phyloP scores from a whole-genome alignment of 2,888 invertebrate species.

The Platerodrilus igneus region DNA sequence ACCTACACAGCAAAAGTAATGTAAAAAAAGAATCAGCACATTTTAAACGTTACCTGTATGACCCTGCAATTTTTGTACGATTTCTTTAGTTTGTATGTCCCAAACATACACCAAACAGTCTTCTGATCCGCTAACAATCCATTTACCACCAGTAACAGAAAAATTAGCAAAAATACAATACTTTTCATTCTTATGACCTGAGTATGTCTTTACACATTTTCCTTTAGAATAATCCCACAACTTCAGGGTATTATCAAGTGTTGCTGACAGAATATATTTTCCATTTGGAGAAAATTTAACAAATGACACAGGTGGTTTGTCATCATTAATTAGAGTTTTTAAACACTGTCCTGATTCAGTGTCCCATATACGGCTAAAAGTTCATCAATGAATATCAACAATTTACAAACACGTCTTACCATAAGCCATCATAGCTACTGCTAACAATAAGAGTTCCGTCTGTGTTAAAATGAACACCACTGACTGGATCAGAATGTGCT shows the following conservation, averaged over 20 bases:
- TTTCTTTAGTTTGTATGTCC: constrained; percentile 99
- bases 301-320: constrained; percentile 99
- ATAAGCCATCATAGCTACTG: too few relatives aligned
- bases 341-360: constrained; percentile 98
- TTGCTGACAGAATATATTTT: constrained; percentile 97
- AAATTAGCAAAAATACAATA: constrained; percentile 99
- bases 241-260: too few relatives aligned
- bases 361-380: constrained; percentile 95
- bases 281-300: constrained; percentile 99
- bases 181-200: constrained; percentile 97
- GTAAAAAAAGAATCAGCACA: background rate
- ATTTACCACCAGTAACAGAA: too few relatives aligned
- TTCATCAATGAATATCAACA: background rate
- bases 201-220: constrained; percentile 96
- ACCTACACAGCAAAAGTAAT: constrained; percentile 47
- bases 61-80: constrained; percentile 94
- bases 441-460: constrained; percentile 97
- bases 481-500: constrained; percentile 99
- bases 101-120: constrained; percentile 98
- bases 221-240: too few relatives aligned
- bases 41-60: constrained; percentile 72
- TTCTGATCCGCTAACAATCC: too few relatives aligned
- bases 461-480: constrained; percentile 97
- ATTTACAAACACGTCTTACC: too few relatives aligned
- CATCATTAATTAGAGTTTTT: constrained; percentile 99